phyloP scores from a whole-genome alignment of 2,113 vertebrate genomes.

The Pandion haliaetus region DNA sequence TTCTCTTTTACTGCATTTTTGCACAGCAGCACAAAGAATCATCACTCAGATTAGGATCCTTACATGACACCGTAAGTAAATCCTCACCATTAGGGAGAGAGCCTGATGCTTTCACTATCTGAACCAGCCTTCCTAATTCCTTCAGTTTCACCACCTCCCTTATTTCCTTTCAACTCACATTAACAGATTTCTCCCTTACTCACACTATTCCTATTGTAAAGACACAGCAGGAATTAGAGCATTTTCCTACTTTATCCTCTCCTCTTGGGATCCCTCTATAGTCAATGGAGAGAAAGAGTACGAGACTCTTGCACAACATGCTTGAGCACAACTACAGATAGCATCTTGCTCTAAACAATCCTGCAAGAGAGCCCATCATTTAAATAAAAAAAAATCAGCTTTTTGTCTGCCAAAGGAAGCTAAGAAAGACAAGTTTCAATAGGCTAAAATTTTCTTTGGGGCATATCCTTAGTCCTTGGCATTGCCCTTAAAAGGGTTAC shows the following conservation, averaged over 20 bases:
- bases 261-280: not conserved
- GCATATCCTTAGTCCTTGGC: not conserved
- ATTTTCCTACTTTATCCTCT: not conserved
- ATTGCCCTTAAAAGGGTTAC: not conserved
- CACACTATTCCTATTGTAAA: not conserved
- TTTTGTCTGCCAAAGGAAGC: not conserved
- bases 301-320: not conserved
- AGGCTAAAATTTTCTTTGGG: not conserved
- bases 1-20: not conserved
- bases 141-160: not conserved
- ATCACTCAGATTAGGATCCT: not conserved
- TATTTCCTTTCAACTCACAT: not conserved
- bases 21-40: not conserved
- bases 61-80: not conserved
- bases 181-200: not conserved
- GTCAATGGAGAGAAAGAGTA: not conserved
- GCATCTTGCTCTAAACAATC: not conserved
- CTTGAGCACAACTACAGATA: not conserved
- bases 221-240: not conserved
- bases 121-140: not conserved
- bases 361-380: not conserved
- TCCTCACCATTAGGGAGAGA: not conserved
- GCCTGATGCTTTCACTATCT: not conserved
- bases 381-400: not conserved
- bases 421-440: not conserved